phyloP scores from a whole-genome alignment of 2,888 invertebrate species.

The Aleiodes testaceus region DNA sequence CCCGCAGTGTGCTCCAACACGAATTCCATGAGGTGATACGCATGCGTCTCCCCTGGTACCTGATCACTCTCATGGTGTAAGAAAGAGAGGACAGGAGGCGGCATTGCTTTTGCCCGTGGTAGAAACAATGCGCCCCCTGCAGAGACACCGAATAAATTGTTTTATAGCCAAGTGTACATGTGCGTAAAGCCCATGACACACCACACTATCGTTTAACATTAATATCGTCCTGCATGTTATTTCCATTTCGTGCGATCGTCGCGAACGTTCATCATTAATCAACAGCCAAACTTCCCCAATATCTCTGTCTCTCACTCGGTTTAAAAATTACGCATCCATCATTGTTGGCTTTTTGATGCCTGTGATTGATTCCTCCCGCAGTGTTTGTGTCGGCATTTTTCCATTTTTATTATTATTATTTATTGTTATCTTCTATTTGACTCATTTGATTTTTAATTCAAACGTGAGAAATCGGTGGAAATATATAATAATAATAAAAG shows the following conservation, averaged over 20 bases:
- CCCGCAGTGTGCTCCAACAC: conserved; percentile 64
- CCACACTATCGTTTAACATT: conserved; percentile 18
- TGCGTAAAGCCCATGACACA: conserved; percentile 21
- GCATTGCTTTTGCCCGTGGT: conserved; percentile 55
- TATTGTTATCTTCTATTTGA: background rate
- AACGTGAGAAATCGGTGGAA: conserved; percentile 35
- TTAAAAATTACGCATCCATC: conserved; percentile 37
- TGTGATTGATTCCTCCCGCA: conserved; percentile 40
- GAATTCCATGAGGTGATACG: conserved; percentile 68
- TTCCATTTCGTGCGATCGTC: conserved; percentile 34
- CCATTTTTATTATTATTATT: no score
- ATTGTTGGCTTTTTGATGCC: conserved; percentile 20
- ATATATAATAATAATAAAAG: conserved; percentile 34
- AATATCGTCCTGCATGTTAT: conserved; percentile 29
- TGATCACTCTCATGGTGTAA: conserved; percentile 19
- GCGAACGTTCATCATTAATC: conserved; percentile 40
- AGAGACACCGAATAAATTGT: conserved; percentile 66
- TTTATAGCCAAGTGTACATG: conserved; percentile 53
- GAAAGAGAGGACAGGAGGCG: conserved; percentile 47
- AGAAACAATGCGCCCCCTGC: conserved; percentile 66
- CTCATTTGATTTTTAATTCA: conserved; percentile 20
- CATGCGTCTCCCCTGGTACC: conserved; percentile 54
- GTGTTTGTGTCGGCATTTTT: conserved; percentile 34
- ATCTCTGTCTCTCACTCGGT: conserved; percentile 29
- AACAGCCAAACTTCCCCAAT: conserved; percentile 15